A percentile compares a stretch with the other conserved stretches of the same genome.
These are phyloP conservation scores for Sarotherodon lohbergeri DNA, from an alignment of 2,113 vertebrate genomes.

Conservation along the genomic window DNA sequence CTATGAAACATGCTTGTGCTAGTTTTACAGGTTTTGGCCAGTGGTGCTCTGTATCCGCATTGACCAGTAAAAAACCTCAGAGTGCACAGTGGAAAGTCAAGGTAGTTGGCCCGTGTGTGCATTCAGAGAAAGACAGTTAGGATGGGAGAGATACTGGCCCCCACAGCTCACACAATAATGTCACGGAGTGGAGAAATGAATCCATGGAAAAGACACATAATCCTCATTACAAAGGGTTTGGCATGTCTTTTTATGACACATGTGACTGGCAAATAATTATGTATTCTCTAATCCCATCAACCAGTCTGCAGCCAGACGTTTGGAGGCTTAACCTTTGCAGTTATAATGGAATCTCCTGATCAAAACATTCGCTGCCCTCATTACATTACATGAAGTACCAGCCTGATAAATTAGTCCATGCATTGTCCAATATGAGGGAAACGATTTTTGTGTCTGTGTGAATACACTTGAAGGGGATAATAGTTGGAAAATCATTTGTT, in stretches of 20 bases:
- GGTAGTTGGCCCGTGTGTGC: conserved; percentile 45
- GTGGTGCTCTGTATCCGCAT: conserved; percentile 33
- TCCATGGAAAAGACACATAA: conserved; percentile 73
- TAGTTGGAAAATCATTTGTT: not conserved
- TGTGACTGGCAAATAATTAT: conserved; percentile 67
- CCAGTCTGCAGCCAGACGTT: conserved; percentile 37
- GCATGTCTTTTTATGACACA: conserved; percentile 63
- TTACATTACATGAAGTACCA: not conserved
- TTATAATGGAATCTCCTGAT: conserved; percentile 48
- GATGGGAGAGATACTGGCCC: conserved; percentile 57
- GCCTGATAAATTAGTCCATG: conserved; percentile 8
- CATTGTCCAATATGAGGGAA: not conserved
- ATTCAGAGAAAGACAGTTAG: conserved; percentile 58
- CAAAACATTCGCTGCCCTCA: conserved; percentile 28
- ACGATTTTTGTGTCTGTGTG: not conserved
- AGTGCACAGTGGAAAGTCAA: conserved; percentile 64
- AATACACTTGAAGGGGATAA: conserved; percentile 13
- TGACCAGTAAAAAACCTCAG: conserved; percentile 63
- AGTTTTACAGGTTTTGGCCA: conserved; percentile 63
- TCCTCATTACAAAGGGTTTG: conserved; percentile 69
- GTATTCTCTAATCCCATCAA: conserved; percentile 62
- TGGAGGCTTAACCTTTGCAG: conserved; percentile 49
- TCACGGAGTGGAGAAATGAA: conserved; percentile 63
- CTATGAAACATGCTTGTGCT: conserved; percentile 62
- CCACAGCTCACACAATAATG: conserved; percentile 44